Evolutionary conservation across 2,888 invertebrate genomes (phyloP).

Genomic region (Pilophorus perplexus): DNA sequence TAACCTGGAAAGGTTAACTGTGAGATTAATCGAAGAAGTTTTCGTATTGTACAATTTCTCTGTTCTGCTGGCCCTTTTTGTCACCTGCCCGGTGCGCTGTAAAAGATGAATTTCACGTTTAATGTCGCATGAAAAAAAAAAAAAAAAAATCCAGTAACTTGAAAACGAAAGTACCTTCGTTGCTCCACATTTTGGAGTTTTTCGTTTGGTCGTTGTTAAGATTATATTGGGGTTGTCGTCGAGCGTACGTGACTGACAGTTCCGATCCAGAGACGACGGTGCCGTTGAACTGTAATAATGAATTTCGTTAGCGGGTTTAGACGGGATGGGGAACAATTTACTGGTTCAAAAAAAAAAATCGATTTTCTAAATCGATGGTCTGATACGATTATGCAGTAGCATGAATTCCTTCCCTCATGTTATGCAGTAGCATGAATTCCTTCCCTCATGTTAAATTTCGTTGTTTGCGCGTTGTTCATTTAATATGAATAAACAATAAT

Average conservation of each 20-base stretch:
- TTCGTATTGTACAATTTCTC: constrained; percentile 34
- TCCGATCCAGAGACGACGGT: constrained; percentile 70
- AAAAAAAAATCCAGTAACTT: no score
- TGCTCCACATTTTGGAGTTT: constrained; percentile 41
- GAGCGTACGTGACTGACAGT: constrained; percentile 75
- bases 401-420: neutral
- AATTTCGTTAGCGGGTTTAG: no score
- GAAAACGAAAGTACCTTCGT: constrained; percentile 10
- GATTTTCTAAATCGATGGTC: neutral
- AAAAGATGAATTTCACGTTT: no score
- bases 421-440: no score
- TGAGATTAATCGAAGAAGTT: constrained; percentile 35
- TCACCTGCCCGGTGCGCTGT: constrained; percentile 24
- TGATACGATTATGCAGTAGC: neutral
- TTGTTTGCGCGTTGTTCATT: no score
- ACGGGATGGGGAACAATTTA: neutral
- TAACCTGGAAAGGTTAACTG: constrained; percentile 70
- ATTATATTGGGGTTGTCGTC: constrained; percentile 63
- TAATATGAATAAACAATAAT: no score
- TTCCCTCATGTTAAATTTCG: no score
- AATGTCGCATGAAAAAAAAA: no score
- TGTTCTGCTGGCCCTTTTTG: constrained; percentile 26
- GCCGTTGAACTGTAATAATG: constrained; percentile 62
- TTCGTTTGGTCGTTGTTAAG: constrained; percentile 60
- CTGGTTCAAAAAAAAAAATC: neutral